A percentile compares a stretch with the other conserved stretches of the same genome.
These are phyloP conservation scores for Aphrocallistes beatrix DNA, from an alignment of 37 sponge, comb jelly and placozoan genomes.

Conservation along the genomic window DNA sequence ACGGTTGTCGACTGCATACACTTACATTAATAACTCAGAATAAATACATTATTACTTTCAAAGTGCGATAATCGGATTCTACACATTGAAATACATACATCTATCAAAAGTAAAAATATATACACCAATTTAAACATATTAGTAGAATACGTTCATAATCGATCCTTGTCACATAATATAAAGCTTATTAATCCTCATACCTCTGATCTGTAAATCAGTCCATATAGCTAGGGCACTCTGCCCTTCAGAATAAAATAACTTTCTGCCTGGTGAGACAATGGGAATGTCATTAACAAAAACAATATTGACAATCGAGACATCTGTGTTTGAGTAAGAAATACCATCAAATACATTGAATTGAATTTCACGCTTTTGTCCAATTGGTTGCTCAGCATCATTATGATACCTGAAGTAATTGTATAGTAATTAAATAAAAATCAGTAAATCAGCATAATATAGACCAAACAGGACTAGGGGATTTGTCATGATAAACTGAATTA, in stretches of 20 bases:
- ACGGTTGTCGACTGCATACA: background rate
- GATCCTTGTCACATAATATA: too few relatives aligned
- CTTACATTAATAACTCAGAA: too few relatives aligned
- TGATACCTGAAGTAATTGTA: background rate
- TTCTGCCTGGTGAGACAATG: background rate
- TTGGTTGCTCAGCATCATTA: conserved; percentile 1
- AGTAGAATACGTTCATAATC: too few relatives aligned
- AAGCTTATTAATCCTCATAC: too few relatives aligned
- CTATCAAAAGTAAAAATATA: too few relatives aligned
- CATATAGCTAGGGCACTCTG: background rate
- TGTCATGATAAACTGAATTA: too few relatives aligned
- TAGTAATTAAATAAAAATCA: background rate
- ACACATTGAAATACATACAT: too few relatives aligned
- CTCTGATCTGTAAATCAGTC: background rate
- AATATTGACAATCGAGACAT: background rate
- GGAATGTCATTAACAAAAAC: background rate
- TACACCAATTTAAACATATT: too few relatives aligned
- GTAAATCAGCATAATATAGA: too few relatives aligned
- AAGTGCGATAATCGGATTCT: too few relatives aligned
- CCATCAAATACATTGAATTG: background rate
- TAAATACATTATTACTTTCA: too few relatives aligned
- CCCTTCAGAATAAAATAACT: conserved; percentile 8
- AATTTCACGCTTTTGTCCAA: background rate
- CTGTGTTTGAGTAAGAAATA: background rate
- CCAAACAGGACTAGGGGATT: too few relatives aligned